Evolutionary conservation across 1,140 invertebrate species (phyloP).

Genomic region (Bombus ignitus): DNA sequence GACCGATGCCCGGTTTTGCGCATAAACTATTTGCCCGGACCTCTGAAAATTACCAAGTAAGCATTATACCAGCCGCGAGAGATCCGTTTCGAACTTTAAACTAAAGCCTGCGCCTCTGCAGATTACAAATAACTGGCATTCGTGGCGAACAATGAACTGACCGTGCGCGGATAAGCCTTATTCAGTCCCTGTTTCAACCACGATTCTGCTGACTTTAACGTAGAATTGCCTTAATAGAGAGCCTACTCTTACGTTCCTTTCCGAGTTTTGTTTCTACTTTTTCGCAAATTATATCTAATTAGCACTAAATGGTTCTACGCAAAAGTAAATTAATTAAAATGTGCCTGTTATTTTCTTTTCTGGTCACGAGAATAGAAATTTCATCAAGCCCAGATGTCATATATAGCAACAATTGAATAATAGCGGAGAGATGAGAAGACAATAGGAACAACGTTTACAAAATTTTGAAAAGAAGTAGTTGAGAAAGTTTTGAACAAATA

Average conservation of each 20-base stretch:
- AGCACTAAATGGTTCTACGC: neutral
- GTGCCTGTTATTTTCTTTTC: neutral
- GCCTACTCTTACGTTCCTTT: neutral
- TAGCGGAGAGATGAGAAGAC: too few species aligned
- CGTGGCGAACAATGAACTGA: conserved; percentile 44
- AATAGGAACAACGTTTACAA: too few species aligned
- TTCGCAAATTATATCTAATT: neutral
- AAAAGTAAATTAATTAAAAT: neutral
- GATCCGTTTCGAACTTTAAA: conserved; percentile 61
- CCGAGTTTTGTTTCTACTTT: too few species aligned
- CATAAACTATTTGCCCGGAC: conserved; percentile 65
- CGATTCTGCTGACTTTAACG: conserved; percentile 44
- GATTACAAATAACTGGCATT: conserved; percentile 50
- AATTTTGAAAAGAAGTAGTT: too few species aligned
- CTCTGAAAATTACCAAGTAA: conserved; percentile 69
- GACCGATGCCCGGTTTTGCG: conserved; percentile 49
- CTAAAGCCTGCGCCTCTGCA: conserved; percentile 43
- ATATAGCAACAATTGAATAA: too few species aligned
- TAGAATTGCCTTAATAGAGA: conserved; percentile 37
- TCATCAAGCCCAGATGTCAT: too few species aligned
- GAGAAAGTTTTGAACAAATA: too few species aligned
- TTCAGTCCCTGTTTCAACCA: conserved; percentile 9
- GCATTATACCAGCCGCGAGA: conserved; percentile 55
- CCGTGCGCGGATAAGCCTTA: conserved; percentile 35
- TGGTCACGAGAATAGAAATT: too few species aligned